These are phyloP conservation scores for Orthonyx spaldingii DNA, from an alignment of 2,113 vertebrate genomes.

Conservation along the genomic window DNA sequence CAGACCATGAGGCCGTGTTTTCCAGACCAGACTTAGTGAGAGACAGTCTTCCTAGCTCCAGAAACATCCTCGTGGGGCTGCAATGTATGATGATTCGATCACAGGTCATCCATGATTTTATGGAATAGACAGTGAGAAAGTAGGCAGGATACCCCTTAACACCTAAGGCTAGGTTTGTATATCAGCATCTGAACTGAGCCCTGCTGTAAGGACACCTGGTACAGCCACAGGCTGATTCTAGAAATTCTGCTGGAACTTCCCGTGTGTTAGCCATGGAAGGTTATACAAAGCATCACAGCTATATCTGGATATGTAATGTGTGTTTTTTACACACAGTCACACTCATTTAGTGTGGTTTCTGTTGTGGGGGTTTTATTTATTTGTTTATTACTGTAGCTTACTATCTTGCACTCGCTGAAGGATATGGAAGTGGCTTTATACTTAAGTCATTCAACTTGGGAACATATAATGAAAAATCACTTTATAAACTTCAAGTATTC, in stretches of 20 bases:
- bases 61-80: not conserved
- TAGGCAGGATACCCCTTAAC: too few species aligned
- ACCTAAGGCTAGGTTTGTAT: not conserved
- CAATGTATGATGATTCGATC: not conserved
- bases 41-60: not conserved
- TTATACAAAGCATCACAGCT: not conserved
- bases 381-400: not conserved
- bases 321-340: not conserved
- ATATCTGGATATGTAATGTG: rapidly evolving
- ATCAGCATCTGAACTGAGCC: rapidly evolving
- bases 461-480: not conserved
- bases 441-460: not conserved
- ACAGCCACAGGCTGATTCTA: not conserved
- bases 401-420: not conserved
- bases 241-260: not conserved
- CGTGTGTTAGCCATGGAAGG: not conserved
- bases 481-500: not conserved
- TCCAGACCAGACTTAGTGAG: not conserved
- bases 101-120: too few species aligned
- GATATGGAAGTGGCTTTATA: not conserved
- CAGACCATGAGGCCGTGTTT: rapidly evolving
- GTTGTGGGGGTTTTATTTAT: not conserved
- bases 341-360: not conserved
- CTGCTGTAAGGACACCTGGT: not conserved
- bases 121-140: not conserved